Evolutionary conservation across 53 echinoderm and acorn worm species (phyloP).

Genomic region (Holothuria scabra): DNA sequence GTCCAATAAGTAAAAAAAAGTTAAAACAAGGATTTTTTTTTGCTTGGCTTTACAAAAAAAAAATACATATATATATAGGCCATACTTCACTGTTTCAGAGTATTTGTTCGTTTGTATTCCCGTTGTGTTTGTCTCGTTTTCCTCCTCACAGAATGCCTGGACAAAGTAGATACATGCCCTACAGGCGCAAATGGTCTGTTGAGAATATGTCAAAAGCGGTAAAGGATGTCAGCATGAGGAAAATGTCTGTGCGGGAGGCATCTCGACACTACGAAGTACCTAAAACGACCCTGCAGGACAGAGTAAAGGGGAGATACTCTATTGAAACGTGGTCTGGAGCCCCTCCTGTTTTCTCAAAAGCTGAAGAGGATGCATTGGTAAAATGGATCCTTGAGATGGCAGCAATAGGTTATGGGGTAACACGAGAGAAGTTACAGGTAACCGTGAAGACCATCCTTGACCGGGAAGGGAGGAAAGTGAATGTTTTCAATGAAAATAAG

Average conservation of each 20-base stretch:
- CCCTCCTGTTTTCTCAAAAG: too few species aligned
- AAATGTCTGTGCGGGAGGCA: neutral
- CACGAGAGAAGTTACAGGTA: neutral
- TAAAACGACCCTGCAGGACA: constrained; percentile 1
- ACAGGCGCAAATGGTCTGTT: neutral
- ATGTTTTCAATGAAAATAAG: neutral
- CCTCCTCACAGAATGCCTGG: neutral
- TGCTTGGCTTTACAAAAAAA: too few species aligned
- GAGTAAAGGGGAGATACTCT: too few species aligned
- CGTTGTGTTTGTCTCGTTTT: too few species aligned
- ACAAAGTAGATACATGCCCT: neutral
- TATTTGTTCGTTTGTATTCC: too few species aligned
- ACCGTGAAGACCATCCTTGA: constrained; percentile 20
- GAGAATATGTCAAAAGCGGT: neutral
- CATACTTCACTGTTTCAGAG: too few species aligned
- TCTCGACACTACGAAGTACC: neutral
- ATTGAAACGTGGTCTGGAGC: too few species aligned
- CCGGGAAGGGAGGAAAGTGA: neutral
- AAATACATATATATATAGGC: too few species aligned
- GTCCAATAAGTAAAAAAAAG: too few species aligned
- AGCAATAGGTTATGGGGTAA: constrained; percentile 14
- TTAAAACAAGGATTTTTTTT: too few species aligned
- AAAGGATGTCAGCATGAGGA: neutral
- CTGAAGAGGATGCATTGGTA: neutral
- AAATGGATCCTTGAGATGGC: constrained; percentile 23